Percentiles rank a stretch among this genome's conserved stretches.
Conservation (phyloP, 2,113 vertebrate species). For the Mustela lutreola region DNA sequence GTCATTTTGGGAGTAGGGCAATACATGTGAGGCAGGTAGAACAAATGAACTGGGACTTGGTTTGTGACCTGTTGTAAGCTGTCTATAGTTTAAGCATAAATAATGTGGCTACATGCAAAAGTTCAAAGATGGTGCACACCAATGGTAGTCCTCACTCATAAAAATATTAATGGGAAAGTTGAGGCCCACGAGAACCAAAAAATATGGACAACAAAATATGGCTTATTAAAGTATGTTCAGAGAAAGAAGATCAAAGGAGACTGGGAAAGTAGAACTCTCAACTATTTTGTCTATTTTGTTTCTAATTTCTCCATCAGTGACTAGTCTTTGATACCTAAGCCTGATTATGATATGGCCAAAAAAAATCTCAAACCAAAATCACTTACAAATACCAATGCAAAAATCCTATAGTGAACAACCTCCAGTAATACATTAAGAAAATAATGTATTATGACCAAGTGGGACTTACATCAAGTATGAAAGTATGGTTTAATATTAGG, state of each 20-base stretch:
- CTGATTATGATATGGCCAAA: background rate
- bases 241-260: background rate
- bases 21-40: background rate
- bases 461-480: background rate
- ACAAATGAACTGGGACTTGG: background rate
- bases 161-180: background rate
- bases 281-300: background rate
- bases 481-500: background rate
- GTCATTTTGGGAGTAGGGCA: background rate
- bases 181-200: background rate
- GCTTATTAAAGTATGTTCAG: background rate
- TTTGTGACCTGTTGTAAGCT: background rate
- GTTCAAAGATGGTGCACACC: background rate
- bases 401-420: background rate
- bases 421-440: background rate
- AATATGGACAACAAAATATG: background rate
- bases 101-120: background rate
- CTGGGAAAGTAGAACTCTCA: background rate
- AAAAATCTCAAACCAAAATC: background rate
- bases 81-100: background rate
- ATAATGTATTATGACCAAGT: background rate
- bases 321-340: background rate
- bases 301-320: slow-evolving; percentile 3
- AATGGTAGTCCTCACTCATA: background rate
- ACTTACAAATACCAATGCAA: background rate